Conservation (phyloP, 2,888 invertebrate species). For the Synergus itoensis region DNA sequence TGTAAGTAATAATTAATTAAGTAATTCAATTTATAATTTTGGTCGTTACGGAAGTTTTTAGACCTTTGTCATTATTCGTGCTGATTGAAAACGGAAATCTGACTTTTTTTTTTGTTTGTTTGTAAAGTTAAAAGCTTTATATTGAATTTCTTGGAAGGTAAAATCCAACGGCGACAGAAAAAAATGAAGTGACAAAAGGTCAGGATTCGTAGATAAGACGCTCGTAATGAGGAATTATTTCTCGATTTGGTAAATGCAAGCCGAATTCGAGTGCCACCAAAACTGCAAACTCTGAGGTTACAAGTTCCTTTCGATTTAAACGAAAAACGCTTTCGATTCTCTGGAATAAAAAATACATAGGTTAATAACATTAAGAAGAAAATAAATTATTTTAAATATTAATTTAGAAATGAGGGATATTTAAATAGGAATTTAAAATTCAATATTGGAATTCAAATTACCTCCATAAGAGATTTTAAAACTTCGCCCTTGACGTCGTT, state of each 20-base stretch:
- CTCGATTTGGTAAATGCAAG: constrained; percentile 93
- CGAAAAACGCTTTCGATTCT: constrained; percentile 95
- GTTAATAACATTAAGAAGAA: background rate
- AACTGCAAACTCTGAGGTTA: constrained; percentile 96
- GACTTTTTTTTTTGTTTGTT: background rate
- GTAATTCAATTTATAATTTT: background rate
- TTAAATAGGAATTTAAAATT: constrained; percentile 5
- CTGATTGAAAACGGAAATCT: constrained; percentile 12
- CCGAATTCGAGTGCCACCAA: constrained; percentile 97
- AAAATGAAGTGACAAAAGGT: constrained; percentile 75
- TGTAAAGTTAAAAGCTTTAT: constrained; percentile 7
- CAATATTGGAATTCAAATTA: constrained; percentile 70
- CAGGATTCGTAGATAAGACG: constrained; percentile 95
- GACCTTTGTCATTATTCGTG: background rate
- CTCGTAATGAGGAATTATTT: constrained; percentile 97
- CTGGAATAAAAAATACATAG: constrained; percentile 78
- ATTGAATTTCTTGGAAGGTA: constrained; percentile 19
- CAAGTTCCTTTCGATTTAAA: constrained; percentile 92
- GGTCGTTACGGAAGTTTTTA: background rate
- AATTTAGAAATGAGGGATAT: no score
- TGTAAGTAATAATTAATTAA: background rate
- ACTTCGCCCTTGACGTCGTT: constrained; percentile 97
- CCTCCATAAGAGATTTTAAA: constrained; percentile 93
- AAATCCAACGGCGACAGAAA: constrained; percentile 7
- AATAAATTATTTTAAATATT: no score